Percentiles rank a stretch among this genome's conserved stretches.
phyloP scores from a whole-genome alignment of 2,888 invertebrate genomes.

The Brassicogethes aeneus region DNA sequence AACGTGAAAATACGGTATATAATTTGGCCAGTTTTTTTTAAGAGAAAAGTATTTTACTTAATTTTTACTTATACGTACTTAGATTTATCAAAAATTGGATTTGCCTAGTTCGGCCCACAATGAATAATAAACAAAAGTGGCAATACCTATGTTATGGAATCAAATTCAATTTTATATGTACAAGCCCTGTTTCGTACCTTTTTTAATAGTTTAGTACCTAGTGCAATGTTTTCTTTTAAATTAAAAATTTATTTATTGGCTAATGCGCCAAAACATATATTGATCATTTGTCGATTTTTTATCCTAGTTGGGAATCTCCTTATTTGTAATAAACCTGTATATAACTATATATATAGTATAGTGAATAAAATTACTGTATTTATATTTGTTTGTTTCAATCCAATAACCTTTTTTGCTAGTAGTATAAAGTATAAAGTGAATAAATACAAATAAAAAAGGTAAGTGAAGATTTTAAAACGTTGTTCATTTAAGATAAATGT shows the following conservation, averaged over 20 bases:
- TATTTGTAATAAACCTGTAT: slow-evolving; percentile 34
- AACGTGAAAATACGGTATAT: too few species aligned
- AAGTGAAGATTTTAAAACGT: neutral
- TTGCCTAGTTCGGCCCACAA: neutral
- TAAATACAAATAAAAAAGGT: neutral
- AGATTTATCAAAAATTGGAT: slow-evolving; percentile 2
- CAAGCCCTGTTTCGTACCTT: neutral
- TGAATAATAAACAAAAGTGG: neutral
- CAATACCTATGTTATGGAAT: neutral
- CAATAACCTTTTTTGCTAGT: too few species aligned
- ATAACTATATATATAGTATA: slow-evolving; percentile 28
- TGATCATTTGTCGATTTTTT: slow-evolving; percentile 16
- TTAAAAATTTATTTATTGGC: slow-evolving; percentile 22
- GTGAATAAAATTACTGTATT: slow-evolving; percentile 37
- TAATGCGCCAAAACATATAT: slow-evolving; percentile 12
- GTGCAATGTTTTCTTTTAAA: slow-evolving; percentile 22
- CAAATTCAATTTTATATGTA: neutral
- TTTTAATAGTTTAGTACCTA: neutral
- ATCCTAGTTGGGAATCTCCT: slow-evolving; percentile 24
- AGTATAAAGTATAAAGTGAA: too few species aligned
- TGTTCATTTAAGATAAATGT: slow-evolving; percentile 9
- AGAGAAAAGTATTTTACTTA: slow-evolving; percentile 16
- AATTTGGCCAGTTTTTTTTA: too few species aligned
- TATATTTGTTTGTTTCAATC: slow-evolving; percentile 17
- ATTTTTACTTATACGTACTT: slow-evolving; percentile 10